Base-by-base conservation (phyloP, 2,888 invertebrate genomes). In the Leucophenga montana region DNA sequence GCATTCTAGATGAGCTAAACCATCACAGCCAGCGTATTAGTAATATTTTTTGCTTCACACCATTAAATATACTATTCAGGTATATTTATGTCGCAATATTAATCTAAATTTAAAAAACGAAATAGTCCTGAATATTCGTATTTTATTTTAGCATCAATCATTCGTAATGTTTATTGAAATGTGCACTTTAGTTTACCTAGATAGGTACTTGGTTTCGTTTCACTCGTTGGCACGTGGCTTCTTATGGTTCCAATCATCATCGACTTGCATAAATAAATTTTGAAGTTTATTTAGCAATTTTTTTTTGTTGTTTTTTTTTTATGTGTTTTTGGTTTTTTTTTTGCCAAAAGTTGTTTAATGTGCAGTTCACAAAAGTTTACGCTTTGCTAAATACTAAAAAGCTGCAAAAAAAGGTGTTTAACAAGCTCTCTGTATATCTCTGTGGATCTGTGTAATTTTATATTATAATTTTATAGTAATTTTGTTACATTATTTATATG, bases 111-210 rank as follows among this genome's bases (percentile, higher is more conserved):
- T 39, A 39, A 39, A 39, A 39, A 39, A 39, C 39, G 39, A 39
- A 39, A 39, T 39, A 39, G 11, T 50, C 6, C 50, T 16, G 18
- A 50, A 50, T n/a, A 50, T 14, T 13, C 16, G 8, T n/a, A 1
- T 50, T 16, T 50, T 50, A 50, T 50, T 39, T 11, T 50, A 50
- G 18, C n/a, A 50, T 50, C 50, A 50, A 50, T 50, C 50, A 50
- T 50, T 50, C 50, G 50, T 4, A 50, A 50, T 50, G 50, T n/a
- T 50, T 50, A 50, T 50, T 50, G 50, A 50, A 50, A 50, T 50
- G n/a, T 50, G n/a, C 50, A 50, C 50, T 16, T n/a, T 50, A 16
- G 50, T 5, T 50, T n/a, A 50, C 4, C 27, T 27, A 50, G 50
- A 18, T 4, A 50, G 1, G 16, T 50, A 18, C 13, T n/a, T 50